Base-by-base conservation (phyloP, 2,888 invertebrate species). In the Lithophane leautieri region DNA sequence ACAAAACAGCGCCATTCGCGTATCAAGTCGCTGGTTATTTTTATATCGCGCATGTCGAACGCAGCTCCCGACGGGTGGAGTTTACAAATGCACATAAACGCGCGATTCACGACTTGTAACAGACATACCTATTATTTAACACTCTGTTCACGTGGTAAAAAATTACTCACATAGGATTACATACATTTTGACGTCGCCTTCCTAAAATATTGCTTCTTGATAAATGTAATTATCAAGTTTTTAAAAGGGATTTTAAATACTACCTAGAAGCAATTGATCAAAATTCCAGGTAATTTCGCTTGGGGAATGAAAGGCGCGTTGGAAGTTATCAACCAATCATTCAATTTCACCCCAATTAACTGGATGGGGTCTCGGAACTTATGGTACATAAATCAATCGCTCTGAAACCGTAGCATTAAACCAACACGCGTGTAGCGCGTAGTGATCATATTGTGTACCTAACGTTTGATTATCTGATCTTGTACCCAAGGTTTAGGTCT, bases 331-430 rank as follows among this genome's bases (percentile, higher is more conserved):
- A 90, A 84, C 87, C 87, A 83, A 90, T 92, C 90, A 91, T 92
- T 92, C 91, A 93, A 92, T 92, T 92, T 92, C 88, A 90, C 88
- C 87, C 87, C 89, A 91, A 91, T 91, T 93, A 92, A 90, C 86
- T 89, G 78, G 87, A 89, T 89, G 84, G 84, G 83, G 90, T 91
- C 90, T 88, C 81, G 77, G 76, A 89, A 82, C 87, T 84, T 88
- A 88, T 84, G 84, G 83, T 83, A 81, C 85, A 89, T 91, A 90
- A 91, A 91, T 91, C 89, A 89, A 86, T 86, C 79, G 82, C 72
- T 82, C 81, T 85, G 78, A 78, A 84, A 87, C 78, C 84, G 73
- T 83, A 86, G 75, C 78, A 89, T 85, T 86, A 85, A 87, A 78
- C 83, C 73, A 83, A 84, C 84, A 87, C 86, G 83, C 82, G 81